phyloP scores from a whole-genome alignment of 2,113 vertebrate species.

The Paramormyrops kingsleyae region DNA sequence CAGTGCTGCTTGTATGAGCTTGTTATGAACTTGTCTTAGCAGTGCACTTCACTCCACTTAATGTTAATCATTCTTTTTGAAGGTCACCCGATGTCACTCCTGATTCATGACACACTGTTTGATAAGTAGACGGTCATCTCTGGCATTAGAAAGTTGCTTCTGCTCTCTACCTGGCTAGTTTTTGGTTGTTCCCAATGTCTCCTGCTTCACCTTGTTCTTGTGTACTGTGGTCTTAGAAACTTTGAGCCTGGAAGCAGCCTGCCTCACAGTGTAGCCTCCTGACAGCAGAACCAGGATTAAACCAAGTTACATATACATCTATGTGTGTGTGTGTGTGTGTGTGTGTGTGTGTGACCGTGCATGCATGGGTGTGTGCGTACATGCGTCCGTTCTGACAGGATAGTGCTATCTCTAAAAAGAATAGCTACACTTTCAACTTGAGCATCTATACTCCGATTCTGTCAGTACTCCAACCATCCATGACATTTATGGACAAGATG shows the following conservation, averaged over 20 bases:
- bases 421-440: constrained; percentile 32
- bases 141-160: neutral
- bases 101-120: neutral
- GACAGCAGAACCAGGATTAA: neutral
- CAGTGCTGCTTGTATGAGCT: neutral
- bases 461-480: constrained; percentile 25
- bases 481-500: constrained; percentile 22
- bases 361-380: neutral
- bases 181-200: neutral
- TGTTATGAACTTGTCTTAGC: neutral
- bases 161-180: neutral
- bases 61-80: neutral
- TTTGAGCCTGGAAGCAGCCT: neutral
- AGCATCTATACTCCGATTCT: neutral
- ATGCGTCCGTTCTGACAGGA: neutral
- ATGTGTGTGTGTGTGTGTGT: too few species aligned
- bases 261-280: neutral
- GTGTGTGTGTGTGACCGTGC: too few species aligned
- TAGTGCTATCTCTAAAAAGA: neutral
- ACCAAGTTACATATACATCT: neutral
- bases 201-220: neutral
- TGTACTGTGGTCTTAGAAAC: neutral
- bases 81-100: neutral
- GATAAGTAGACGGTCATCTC: neutral
- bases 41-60: neutral